Base-by-base conservation (phyloP, 1,140 invertebrate genomes). In the Zelostemma sp. region DNA sequence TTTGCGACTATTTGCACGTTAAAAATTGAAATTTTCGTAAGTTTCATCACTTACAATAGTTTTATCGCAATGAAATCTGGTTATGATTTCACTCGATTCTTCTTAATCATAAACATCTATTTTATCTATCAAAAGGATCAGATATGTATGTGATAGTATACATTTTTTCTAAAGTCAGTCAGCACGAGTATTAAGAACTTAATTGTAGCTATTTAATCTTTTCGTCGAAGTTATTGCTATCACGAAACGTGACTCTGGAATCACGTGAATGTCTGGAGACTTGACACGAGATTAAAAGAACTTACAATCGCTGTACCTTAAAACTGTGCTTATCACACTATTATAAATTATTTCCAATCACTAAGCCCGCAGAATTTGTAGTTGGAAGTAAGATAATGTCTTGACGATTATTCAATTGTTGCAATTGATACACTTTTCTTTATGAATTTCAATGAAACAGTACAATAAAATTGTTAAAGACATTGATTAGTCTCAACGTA, bases 231-330 rank as follows among this genome's bases (percentile, higher is more conserved):
- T 35, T 55, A 28, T 8, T 25, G 19, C 55, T 63, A 56, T 55
- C 60, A 48, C 28, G 15, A 49, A 63, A 63, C 51, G 51, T 55
- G 51, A 16, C 54, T 38, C 9, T 16, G 46, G 28, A 45, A 63
- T 63, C 60, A 63, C 60, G 60, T 63, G 60, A 55, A 21, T 31
- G 5, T 17, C 33, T 11, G 11, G 4, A 38, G n/a, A n/a, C 12
- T 38, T 38, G 3, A 11, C 40, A 33, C 47, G 56, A 41, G 56
- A 33, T 15, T 15, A 8, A 21, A 40, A 35, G 48, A 15, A 35
- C n/a, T n/a, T n/a, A n/a, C n/a, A n/a, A n/a, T n/a, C n/a, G n/a
- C n/a, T n/a, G 21, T 35, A 31, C 18, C 15, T 35, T 33, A 35
- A 16, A 16, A 16, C 31, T 33, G 25, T 6, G 8, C 2, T 8